A percentile compares a stretch with the other conserved stretches of the same genome.
phyloP scores from a whole-genome alignment of 92 coral and sea anemone genomes.

The Metridium senile region DNA sequence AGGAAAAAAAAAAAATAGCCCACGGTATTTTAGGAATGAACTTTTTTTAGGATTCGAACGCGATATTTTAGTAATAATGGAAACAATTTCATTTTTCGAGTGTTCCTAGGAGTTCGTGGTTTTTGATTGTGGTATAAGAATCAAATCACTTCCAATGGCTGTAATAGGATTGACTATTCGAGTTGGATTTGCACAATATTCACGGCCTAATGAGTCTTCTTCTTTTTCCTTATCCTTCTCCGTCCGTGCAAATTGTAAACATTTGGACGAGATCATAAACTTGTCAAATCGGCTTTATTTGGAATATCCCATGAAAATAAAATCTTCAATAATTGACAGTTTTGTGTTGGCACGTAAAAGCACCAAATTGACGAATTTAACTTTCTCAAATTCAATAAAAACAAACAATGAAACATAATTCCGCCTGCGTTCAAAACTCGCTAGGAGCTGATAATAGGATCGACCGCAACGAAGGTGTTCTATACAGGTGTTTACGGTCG shows the following conservation, averaged over 20 bases:
- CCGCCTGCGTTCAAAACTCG: background rate
- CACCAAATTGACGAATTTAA: background rate
- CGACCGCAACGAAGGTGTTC: constrained; percentile 12
- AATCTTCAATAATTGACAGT: constrained; percentile 2
- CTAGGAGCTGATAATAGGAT: constrained; percentile 10
- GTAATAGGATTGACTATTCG: constrained; percentile 6
- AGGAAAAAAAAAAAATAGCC: too few species aligned
- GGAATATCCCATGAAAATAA: background rate
- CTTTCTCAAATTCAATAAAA: constrained; percentile 15
- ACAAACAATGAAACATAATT: constrained; percentile 10
- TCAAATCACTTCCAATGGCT: constrained; percentile 6
- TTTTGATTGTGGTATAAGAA: background rate
- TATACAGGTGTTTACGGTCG: constrained; percentile 7
- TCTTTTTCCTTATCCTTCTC: background rate
- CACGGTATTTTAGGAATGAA: too few species aligned
- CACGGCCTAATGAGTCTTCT: constrained; percentile 1
- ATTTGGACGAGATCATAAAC: background rate
- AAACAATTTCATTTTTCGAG: background rate
- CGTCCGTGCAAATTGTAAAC: background rate
- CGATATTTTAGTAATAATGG: background rate
- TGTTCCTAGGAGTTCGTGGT: background rate
- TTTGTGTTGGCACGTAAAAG: constrained; percentile 14
- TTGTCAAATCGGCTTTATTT: background rate
- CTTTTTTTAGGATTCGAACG: too few species aligned
- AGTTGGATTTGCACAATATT: constrained; percentile 2